Conservation (phyloP, 2,888 invertebrate species). For the Girardia tigrina region DNA sequence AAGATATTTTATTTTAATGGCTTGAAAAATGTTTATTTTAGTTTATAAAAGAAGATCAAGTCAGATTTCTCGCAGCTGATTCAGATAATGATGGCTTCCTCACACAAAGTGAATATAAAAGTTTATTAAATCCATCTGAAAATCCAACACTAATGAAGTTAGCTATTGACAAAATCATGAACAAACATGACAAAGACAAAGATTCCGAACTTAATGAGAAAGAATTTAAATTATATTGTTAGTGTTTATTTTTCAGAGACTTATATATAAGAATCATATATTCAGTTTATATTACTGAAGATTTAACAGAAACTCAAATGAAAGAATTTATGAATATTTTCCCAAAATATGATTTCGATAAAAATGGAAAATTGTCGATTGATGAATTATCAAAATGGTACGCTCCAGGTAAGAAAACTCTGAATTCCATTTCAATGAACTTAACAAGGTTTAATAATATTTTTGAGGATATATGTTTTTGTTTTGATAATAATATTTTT, state of each 20-base stretch:
- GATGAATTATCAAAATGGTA: slow-evolving; percentile 18
- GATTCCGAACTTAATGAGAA: background rate
- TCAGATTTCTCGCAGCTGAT: background rate
- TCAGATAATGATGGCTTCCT: slow-evolving; percentile 3
- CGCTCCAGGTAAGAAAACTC: background rate
- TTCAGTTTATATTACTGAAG: background rate
- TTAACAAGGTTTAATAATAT: background rate
- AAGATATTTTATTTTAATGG: no score
- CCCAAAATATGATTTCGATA: background rate
- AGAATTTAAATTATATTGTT: slow-evolving; percentile 19
- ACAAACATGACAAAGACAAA: background rate
- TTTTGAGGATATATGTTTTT: no score
- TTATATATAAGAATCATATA: background rate
- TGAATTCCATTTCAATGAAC: background rate
- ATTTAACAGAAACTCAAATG: background rate
- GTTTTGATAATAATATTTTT: no score
- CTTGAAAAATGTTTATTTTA: no score
- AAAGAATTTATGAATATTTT: background rate
- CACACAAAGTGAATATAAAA: background rate
- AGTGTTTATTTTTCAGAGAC: background rate
- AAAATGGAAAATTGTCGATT: background rate
- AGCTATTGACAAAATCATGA: background rate
- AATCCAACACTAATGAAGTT: background rate
- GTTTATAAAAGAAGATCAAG: background rate
- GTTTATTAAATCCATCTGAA: background rate